These are phyloP conservation scores for Prunella himalayana DNA, from an alignment of 2,113 vertebrate genomes.

Conservation along the genomic window DNA sequence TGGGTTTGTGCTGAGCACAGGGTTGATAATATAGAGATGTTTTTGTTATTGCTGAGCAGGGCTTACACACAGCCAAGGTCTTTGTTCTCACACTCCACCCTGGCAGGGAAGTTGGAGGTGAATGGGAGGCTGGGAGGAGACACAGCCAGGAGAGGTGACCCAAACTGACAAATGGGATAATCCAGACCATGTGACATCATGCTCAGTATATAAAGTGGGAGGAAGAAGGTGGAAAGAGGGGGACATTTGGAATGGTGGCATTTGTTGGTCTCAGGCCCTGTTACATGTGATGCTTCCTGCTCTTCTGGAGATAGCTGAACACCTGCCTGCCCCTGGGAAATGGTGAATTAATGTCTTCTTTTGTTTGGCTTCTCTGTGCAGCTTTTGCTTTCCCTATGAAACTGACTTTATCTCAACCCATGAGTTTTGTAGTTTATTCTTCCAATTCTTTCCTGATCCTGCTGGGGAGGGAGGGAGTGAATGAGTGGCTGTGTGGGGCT, in stretches of 20 bases:
- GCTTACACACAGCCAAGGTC: background rate
- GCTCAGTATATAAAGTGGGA: background rate
- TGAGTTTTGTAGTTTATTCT: background rate
- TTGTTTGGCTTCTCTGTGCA: fast-evolving
- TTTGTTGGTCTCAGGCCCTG: background rate
- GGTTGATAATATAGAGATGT: background rate
- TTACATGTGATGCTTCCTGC: fast-evolving
- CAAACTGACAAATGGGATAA: background rate
- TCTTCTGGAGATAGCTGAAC: background rate
- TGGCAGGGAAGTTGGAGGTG: background rate
- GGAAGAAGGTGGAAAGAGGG: background rate
- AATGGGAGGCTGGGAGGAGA: background rate
- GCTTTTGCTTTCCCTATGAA: background rate
- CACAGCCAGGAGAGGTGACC: background rate
- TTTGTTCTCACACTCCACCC: background rate
- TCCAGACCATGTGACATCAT: background rate
- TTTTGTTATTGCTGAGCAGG: background rate
- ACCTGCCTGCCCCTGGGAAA: background rate
- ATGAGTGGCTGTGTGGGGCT: background rate
- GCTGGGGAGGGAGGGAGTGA: background rate
- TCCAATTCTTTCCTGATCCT: background rate
- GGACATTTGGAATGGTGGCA: background rate
- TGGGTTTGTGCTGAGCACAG: background rate
- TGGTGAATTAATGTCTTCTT: background rate
- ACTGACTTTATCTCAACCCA: background rate